phyloP scores from a whole-genome alignment of 1,140 invertebrate genomes.

The Heliconius himera region DNA sequence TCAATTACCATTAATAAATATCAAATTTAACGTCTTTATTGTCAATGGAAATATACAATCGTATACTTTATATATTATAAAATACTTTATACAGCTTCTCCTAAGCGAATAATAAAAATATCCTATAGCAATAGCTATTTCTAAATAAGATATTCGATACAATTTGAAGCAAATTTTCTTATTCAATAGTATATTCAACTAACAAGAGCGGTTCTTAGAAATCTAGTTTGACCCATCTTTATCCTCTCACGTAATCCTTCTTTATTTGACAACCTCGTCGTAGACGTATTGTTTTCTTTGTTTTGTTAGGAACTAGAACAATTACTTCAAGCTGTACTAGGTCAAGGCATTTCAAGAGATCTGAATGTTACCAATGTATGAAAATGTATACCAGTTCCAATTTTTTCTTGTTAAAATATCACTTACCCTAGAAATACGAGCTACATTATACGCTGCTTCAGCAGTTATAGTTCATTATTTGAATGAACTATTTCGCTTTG shows the following conservation, averaged over 20 bases:
- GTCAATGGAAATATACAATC: too few relatives aligned
- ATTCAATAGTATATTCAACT: not conserved
- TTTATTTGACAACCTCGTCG: slow-evolving; percentile 20
- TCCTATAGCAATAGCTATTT: too few relatives aligned
- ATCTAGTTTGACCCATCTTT: not conserved
- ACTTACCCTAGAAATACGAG: slow-evolving; percentile 10
- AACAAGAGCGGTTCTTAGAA: not conserved
- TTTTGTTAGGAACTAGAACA: slow-evolving; percentile 22
- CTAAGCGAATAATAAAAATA: too few relatives aligned
- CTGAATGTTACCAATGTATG: slow-evolving; percentile 16
- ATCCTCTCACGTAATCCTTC: not conserved
- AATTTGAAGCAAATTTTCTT: not conserved
- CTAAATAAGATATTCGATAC: too few relatives aligned
- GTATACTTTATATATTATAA: too few relatives aligned
- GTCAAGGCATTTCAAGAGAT: slow-evolving; percentile 24
- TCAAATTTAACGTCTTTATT: too few relatives aligned
- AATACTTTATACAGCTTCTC: too few relatives aligned
- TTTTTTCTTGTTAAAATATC: slow-evolving; percentile 19
- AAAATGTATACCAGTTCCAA: slow-evolving; percentile 22
- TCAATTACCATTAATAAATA: too few relatives aligned
- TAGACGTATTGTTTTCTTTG: slow-evolving; percentile 23
- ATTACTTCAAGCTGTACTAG: slow-evolving; percentile 25
- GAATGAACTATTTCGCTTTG: slow-evolving; percentile 21
- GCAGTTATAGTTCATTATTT: slow-evolving; percentile 22
- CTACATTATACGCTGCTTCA: slow-evolving; percentile 17